phyloP scores from a whole-genome alignment of 2,113 vertebrate species.

The Ranitomeya variabilis region DNA sequence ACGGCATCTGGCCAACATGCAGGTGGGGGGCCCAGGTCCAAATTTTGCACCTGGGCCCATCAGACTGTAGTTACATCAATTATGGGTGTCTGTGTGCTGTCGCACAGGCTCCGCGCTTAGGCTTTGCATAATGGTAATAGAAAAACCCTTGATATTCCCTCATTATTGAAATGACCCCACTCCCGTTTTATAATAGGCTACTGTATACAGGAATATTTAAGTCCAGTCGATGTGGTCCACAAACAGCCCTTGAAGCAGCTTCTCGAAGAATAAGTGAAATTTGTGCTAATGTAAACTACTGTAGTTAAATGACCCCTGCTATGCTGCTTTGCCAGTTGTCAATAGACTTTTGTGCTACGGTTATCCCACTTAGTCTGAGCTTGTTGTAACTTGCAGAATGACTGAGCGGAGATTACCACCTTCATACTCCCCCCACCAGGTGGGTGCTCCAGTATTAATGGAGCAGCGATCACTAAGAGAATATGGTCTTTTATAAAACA shows the following conservation, averaged over 20 bases:
- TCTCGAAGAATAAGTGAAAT: neutral
- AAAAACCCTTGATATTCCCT: neutral
- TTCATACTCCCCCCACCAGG: conserved; percentile 54
- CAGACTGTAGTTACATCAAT: neutral
- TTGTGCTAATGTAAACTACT: conserved; percentile 21
- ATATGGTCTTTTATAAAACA: conserved; percentile 48
- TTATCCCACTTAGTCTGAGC: conserved; percentile 40
- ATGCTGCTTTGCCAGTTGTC: conserved; percentile 27
- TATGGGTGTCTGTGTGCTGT: neutral
- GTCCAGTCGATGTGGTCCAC: neutral
- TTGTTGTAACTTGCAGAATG: conserved; percentile 54
- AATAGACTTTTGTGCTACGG: conserved; percentile 35
- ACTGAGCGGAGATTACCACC: neutral
- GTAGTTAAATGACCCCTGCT: conserved; percentile 28
- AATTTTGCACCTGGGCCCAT: too few species aligned
- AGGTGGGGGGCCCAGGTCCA: too few species aligned
- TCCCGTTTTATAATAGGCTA: neutral
- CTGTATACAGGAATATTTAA: conserved; percentile 1
- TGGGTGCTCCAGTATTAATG: conserved; percentile 33
- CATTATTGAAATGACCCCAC: neutral
- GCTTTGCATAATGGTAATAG: neutral
- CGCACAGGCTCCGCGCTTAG: neutral
- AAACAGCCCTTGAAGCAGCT: neutral
- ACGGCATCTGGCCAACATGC: too few species aligned
- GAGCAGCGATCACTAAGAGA: conserved; percentile 34